Conservation (phyloP, 2,113 vertebrate genomes). For the Dipodomys stephensi region DNA sequence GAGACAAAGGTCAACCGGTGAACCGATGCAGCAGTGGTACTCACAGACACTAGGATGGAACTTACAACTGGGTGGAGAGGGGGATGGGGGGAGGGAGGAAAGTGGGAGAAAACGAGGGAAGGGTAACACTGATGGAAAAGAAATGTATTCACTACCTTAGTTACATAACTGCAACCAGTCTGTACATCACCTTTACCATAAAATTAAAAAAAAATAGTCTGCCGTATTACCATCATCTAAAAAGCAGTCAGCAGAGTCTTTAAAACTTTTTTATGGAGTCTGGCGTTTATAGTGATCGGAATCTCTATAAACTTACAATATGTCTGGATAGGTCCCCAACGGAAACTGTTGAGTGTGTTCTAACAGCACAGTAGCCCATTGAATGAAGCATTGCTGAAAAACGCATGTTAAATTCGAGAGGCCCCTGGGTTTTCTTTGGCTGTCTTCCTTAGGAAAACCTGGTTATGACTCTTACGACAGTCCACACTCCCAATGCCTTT, state of each 20-base stretch:
- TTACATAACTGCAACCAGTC: too few species aligned
- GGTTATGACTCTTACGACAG: neutral
- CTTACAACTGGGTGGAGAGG: too few species aligned
- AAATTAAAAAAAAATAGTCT: neutral
- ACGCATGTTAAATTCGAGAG: neutral
- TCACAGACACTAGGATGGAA: too few species aligned
- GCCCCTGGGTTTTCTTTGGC: neutral
- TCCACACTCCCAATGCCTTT: neutral
- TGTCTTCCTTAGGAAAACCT: neutral
- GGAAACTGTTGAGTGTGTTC: neutral
- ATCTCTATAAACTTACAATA: neutral
- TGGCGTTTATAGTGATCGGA: neutral
- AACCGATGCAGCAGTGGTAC: too few species aligned
- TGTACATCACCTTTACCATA: too few species aligned
- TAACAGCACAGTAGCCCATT: neutral
- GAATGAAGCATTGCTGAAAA: neutral
- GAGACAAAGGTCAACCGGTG: too few species aligned
- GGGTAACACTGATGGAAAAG: too few species aligned
- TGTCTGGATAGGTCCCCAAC: rapidly evolving
- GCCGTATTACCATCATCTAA: neutral
- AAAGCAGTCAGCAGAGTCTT: neutral
- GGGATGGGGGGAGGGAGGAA: neutral
- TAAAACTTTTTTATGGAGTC: neutral
- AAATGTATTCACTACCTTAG: too few species aligned
- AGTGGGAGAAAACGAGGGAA: too few species aligned